Base-by-base conservation (phyloP, 2,888 invertebrate genomes). In the Drosophila putrida region DNA sequence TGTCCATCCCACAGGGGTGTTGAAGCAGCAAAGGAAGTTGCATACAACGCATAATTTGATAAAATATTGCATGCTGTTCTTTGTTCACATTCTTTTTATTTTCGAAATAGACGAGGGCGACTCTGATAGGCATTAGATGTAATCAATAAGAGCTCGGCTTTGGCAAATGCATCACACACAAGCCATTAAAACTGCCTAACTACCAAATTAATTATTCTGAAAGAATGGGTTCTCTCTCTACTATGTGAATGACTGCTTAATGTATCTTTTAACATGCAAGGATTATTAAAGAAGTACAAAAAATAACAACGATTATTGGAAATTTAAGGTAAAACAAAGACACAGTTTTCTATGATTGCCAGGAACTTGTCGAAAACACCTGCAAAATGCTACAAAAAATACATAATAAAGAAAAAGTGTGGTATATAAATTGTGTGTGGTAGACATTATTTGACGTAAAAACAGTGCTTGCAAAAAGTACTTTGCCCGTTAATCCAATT, bases 31-130 rank as follows among this genome's bases (percentile, higher is more conserved):
- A 57, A 75, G 82, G 77, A 82, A 76, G 77, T 81, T 82, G 83
- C 81, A 83, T 69, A 78, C 75, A 83, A 64, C 75, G 79, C 86
- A 86, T 86, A 83, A 83, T 83, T 83, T 86, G 82, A 83, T 83
- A 81, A 83, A 83, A 86, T 86, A 83, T 83, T 83, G 84, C 77
- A 81, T 72, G 81, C 78, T 67, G 64, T 75, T 65, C 79, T 76
- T 80, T 75, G 61, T 60, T 36, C 63, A 39, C 43, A 51, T 41
- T 60, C 43, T 33, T 33, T 41, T 28, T 9, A 6, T 6, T 31
- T 31, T 31, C 8, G 6, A 2, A 6, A 4, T 13, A 46, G 49
- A 50, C 35, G 63, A 43, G 70, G 74, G 80, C 73, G 77, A 63
- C 74, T 83, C 62, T 76, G 82, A 78, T 67, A 69, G 55, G 70